Evolutionary conservation across 2,113 vertebrate genomes (phyloP).

Genomic region (Polyodon spathula): DNA sequence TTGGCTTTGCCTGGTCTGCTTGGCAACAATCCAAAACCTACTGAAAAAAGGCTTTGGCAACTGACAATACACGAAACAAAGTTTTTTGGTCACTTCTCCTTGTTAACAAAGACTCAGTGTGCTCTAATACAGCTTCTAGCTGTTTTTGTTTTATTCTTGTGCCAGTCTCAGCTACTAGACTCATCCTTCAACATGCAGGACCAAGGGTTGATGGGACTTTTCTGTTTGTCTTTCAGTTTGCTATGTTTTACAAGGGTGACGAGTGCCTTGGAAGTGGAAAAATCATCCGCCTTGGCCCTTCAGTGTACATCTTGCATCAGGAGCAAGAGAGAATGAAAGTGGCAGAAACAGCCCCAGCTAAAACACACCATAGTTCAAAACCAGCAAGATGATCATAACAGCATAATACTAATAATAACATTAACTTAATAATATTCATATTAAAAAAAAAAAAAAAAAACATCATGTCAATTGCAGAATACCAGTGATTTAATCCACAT

Average conservation of each 20-base stretch:
- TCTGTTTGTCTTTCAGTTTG: constrained; percentile 60
- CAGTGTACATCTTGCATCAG: constrained; percentile 61
- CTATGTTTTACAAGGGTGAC: constrained; percentile 82
- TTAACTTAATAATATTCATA: too few species aligned
- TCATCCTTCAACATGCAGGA: background rate
- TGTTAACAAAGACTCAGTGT: background rate
- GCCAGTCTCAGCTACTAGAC: background rate
- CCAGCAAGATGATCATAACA: constrained; percentile 32
- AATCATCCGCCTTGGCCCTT: constrained; percentile 79
- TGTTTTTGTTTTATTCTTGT: background rate
- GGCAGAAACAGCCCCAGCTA: fast-evolving
- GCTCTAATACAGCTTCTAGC: background rate
- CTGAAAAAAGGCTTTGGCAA: background rate
- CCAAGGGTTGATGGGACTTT: too few species aligned
- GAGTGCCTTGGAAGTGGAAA: constrained; percentile 93
- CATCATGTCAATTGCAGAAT: too few species aligned
- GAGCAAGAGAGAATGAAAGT: constrained; percentile 34
- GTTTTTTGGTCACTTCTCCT: background rate
- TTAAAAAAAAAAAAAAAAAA: too few species aligned
- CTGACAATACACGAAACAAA: background rate
- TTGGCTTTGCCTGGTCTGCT: background rate
- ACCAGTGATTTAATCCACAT: too few species aligned
- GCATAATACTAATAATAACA: too few species aligned
- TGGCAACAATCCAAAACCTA: background rate
- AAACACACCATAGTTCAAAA: constrained; percentile 24